Evolutionary conservation across 2,113 vertebrate species (phyloP).

Genomic region (Odobenus rosmarus): DNA sequence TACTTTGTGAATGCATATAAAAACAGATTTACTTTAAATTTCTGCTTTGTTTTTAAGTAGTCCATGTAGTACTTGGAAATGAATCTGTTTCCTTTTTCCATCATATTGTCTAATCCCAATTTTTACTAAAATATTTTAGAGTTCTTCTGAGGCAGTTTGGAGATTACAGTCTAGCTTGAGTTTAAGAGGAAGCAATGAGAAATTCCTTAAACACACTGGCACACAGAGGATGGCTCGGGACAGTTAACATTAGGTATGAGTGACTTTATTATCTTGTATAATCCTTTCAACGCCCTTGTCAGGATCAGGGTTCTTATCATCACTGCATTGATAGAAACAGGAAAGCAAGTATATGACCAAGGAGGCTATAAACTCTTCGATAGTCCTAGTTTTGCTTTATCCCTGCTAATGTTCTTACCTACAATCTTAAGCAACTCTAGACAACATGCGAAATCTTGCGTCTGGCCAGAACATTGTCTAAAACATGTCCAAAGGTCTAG

Average conservation of each 20-base stretch:
- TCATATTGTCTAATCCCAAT: background rate
- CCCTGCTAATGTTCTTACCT: background rate
- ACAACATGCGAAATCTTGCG: background rate
- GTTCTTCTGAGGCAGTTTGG: background rate
- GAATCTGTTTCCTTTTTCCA: background rate
- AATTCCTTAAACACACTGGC: background rate
- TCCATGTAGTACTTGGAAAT: background rate
- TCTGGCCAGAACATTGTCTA: background rate
- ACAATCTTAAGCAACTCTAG: background rate
- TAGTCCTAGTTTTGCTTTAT: background rate
- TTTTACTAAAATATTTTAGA: conserved; percentile 4
- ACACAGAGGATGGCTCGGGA: background rate
- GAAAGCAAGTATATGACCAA: background rate
- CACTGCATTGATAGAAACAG: background rate
- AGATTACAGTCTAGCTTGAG: background rate
- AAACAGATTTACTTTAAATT: background rate
- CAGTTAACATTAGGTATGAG: background rate
- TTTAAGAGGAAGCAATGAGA: background rate
- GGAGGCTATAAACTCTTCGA: rapidly evolving
- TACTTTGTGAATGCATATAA: background rate
- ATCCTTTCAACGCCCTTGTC: background rate
- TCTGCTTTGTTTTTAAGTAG: conserved; percentile 31
- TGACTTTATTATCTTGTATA: background rate
- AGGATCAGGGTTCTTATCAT: background rate
- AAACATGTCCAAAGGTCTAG: background rate